Percentiles rank a stretch among this genome's conserved stretches.
Conservation (phyloP, 2,888 invertebrate species). For the Mimas tiliae region DNA sequence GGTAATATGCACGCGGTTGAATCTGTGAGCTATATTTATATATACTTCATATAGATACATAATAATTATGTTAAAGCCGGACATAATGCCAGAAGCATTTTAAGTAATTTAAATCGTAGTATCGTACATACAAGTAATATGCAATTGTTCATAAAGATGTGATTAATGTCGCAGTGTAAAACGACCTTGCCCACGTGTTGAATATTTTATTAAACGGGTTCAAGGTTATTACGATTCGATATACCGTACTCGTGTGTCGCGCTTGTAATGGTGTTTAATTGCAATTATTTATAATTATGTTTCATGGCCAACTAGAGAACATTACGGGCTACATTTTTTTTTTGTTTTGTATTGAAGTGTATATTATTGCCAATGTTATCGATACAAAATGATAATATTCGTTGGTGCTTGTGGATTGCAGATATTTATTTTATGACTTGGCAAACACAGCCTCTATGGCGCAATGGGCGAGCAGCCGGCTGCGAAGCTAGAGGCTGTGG, state of each 20-base stretch:
- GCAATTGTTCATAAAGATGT: not conserved
- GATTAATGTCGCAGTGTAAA: not conserved
- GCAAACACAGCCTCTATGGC: no score
- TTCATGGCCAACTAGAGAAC: not conserved
- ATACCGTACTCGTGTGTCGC: not conserved
- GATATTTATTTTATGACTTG: no score
- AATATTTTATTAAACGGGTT: slow-evolving; percentile 13
- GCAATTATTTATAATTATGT: not conserved
- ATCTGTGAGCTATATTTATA: no score
- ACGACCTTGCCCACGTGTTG: not conserved
- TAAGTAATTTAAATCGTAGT: not conserved
- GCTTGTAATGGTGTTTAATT: not conserved
- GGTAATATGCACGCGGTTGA: no score
- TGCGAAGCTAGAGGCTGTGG: no score
- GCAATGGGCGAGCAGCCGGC: no score
- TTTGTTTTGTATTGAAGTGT: not conserved
- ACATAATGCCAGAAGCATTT: no score
- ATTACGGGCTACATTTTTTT: not conserved
- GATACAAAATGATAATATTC: no score
- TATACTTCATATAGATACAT: no score
- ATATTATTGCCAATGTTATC: no score
- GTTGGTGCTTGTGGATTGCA: no score
- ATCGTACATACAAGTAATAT: not conserved
- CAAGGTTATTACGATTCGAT: not conserved
- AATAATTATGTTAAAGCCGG: no score